Percentiles rank a stretch among this genome's conserved stretches.
Evolutionary conservation across 2,797 vertebrate genomes (phyloP).

Genomic region (Sternotherus odoratus): DNA sequence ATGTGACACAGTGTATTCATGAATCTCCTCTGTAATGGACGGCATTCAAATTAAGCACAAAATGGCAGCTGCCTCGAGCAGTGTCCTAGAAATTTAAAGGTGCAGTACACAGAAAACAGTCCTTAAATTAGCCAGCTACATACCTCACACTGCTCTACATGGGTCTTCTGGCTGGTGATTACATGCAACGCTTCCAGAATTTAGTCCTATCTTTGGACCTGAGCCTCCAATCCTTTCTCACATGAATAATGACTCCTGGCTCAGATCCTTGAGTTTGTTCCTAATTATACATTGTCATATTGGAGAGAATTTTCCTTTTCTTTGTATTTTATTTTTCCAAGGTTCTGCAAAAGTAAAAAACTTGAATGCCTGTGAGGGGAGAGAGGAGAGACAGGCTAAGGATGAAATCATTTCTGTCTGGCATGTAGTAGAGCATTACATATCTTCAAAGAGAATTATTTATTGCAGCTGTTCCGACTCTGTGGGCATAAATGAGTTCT

Average conservation of each 20-base stretch:
- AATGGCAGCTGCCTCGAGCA: background rate
- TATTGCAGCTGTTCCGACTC: background rate
- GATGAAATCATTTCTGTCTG: background rate
- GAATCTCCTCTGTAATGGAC: background rate
- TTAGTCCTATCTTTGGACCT: background rate
- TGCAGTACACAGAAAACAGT: background rate
- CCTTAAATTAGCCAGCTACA: background rate
- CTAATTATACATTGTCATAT: background rate
- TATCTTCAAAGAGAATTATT: background rate
- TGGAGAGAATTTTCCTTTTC: background rate
- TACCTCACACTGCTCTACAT: background rate
- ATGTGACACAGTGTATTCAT: rapidly evolving
- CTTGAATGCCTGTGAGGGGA: background rate
- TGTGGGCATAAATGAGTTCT: background rate
- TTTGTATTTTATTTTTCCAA: background rate
- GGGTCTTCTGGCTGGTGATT: background rate
- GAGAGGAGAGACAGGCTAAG: rapidly evolving
- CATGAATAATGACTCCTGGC: background rate
- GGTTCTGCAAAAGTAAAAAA: background rate
- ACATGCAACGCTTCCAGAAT: background rate
- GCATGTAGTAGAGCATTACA: background rate
- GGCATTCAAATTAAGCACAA: background rate
- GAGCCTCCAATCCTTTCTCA: background rate
- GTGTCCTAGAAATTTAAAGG: background rate
- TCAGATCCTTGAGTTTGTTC: background rate